Conservation (phyloP, 2,113 vertebrate genomes). For the Galbula dea region DNA sequence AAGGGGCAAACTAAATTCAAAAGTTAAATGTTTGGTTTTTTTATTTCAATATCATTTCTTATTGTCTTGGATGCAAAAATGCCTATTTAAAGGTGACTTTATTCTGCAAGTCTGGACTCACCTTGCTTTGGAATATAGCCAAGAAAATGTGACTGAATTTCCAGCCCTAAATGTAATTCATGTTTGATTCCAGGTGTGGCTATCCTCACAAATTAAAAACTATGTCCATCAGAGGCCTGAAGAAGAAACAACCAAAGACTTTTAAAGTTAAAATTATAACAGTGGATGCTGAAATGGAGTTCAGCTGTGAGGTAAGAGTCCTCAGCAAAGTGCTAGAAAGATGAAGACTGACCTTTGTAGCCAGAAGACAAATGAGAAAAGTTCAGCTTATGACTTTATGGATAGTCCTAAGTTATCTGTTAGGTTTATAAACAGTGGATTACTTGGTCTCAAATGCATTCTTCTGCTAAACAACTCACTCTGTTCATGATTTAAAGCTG, state of each 20-base stretch:
- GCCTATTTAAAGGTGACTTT: neutral
- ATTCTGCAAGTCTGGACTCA: neutral
- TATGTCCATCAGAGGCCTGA: slow-evolving; percentile 90
- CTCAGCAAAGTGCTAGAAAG: neutral
- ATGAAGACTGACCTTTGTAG: neutral
- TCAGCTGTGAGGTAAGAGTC: slow-evolving; percentile 87
- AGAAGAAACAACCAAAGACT: slow-evolving; percentile 91
- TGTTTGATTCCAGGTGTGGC: slow-evolving; percentile 40
- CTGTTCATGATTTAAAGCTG: neutral
- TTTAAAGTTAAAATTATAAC: slow-evolving; percentile 92
- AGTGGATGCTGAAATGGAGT: slow-evolving; percentile 93
- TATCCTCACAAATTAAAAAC: slow-evolving; percentile 14
- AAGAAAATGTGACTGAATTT: neutral
- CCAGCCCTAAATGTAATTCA: neutral
- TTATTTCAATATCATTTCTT: neutral
- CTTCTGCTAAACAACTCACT: neutral
- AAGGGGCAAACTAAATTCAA: neutral
- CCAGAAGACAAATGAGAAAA: neutral
- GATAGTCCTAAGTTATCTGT: neutral
- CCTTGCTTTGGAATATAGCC: neutral
- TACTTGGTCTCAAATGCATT: neutral
- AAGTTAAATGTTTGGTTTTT: neutral
- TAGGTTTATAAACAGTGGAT: neutral
- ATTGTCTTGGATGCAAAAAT: neutral
- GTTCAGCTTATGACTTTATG: neutral